phyloP scores from a whole-genome alignment of 2,888 invertebrate genomes.

The Perizoma flavofasciatum region DNA sequence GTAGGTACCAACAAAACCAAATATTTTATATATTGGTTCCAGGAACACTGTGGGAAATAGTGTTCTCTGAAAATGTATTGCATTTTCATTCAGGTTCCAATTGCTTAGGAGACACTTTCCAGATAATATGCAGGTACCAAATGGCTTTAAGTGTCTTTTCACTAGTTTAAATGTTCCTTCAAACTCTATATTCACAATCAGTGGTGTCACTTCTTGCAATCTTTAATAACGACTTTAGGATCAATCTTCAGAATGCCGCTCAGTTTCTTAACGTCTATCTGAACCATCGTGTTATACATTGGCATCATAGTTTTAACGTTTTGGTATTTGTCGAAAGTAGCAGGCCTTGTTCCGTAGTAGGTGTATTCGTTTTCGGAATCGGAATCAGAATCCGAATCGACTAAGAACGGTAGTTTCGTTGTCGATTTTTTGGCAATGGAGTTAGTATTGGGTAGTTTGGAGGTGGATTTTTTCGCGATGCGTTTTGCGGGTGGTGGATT shows the following conservation, averaged over 20 bases:
- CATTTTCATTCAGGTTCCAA: no score
- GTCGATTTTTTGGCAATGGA: conserved; percentile 79
- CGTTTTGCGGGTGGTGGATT: conserved; percentile 36
- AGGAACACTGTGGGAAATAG: conserved; percentile 5
- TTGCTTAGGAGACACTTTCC: no score
- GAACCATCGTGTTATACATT: conserved; percentile 75
- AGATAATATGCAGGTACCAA: no score
- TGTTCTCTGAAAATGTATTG: no score
- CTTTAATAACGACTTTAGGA: conserved; percentile 72
- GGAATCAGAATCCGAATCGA: conserved; percentile 32
- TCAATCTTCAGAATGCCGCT: conserved; percentile 79
- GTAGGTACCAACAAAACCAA: background rate
- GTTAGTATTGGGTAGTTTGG: conserved; percentile 54
- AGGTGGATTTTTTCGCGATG: conserved; percentile 63
- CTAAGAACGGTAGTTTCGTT: conserved; percentile 60
- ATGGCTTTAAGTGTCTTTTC: no score
- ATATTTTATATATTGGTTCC: conserved; percentile 6
- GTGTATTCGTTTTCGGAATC: conserved; percentile 59
- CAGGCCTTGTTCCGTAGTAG: conserved; percentile 75
- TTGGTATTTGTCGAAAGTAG: conserved; percentile 59
- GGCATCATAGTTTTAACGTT: conserved; percentile 80
- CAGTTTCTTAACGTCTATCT: conserved; percentile 74
- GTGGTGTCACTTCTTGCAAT: conserved; percentile 43
- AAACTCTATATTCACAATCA: background rate
- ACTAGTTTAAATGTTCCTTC: no score